phyloP scores from a whole-genome alignment of 2,888 invertebrate species.

The Drosophila incognita region DNA sequence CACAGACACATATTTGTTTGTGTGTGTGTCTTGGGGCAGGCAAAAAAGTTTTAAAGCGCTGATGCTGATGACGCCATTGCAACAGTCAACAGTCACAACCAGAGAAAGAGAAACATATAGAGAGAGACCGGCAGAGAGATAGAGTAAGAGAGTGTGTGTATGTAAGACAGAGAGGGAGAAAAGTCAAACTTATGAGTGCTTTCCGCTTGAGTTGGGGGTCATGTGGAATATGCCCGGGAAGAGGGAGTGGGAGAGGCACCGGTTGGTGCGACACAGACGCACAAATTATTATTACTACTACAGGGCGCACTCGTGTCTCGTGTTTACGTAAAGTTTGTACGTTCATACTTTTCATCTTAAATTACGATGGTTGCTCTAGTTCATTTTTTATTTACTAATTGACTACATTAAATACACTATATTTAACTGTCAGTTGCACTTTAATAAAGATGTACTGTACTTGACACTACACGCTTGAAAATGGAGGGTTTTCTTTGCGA shows the following conservation, averaged over 20 bases:
- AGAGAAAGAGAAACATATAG: conserved; percentile 12
- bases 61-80: conserved; percentile 64
- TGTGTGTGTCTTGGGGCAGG: conserved; percentile 60
- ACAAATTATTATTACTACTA: conserved; percentile 26
- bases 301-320: conserved; percentile 11
- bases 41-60: conserved; percentile 72
- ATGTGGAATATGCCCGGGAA: conserved; percentile 1
- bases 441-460: conserved; percentile 31
- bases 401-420: neutral
- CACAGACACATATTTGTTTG: conserved; percentile 25
- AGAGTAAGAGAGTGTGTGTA: neutral
- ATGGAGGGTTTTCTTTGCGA: conserved; percentile 1
- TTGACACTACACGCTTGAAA: conserved; percentile 7
- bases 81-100: conserved; percentile 52
- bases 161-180: conserved; percentile 12
- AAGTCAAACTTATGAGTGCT: conserved; percentile 42
- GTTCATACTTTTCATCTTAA: conserved; percentile 3
- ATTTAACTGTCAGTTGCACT: neutral
- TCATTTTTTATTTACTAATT: neutral
- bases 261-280: conserved; percentile 27
- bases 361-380: conserved; percentile 12
- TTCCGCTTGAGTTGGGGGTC: conserved; percentile 51
- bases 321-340: conserved; percentile 3
- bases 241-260: neutral
- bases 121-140: neutral